Percentiles rank a stretch among this genome's conserved stretches.
Conservation (phyloP, 2,888 invertebrate species). For the Agrotis clavis region DNA sequence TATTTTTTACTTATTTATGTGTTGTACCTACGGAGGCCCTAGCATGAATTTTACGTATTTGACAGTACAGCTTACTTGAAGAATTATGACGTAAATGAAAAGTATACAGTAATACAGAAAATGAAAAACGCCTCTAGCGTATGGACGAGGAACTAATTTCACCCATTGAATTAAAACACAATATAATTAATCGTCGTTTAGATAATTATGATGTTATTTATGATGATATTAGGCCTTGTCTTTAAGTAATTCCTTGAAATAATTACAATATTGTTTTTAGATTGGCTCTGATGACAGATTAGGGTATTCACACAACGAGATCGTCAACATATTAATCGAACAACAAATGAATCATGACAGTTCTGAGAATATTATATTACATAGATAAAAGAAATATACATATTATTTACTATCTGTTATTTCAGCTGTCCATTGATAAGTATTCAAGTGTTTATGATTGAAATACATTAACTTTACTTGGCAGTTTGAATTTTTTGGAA, state of each 20-base stretch:
- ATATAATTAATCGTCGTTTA: too few species aligned
- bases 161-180: too few species aligned
- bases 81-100: too few species aligned
- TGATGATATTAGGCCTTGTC: not conserved
- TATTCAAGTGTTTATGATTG: not conserved
- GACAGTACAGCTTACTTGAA: too few species aligned
- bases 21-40: too few species aligned
- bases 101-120: too few species aligned
- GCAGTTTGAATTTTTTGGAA: not conserved
- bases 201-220: too few species aligned
- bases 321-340: not conserved
- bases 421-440: not conserved
- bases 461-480: not conserved
- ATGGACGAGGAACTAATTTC: too few species aligned
- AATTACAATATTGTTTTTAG: not conserved
- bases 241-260: not conserved
- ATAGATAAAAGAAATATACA: not conserved
- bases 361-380: slow-evolving; percentile 12
- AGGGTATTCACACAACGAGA: slow-evolving; percentile 41
- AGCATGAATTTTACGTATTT: too few species aligned
- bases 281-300: slow-evolving; percentile 13
- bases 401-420: not conserved
- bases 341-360: not conserved
- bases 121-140: too few species aligned
- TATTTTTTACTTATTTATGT: too few species aligned